These are phyloP conservation scores for crab-eating macaque (Macaca fascicularis) DNA, from an alignment of 2,113 vertebrate genomes.

Conservation along the genomic window T2T-MFA8v1.1 NC_088386.1:20524001-20524500, in stretches of 20 bases:
- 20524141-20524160: conserved; percentile 1
- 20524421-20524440: background rate
- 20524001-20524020: background rate
- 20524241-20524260: background rate
- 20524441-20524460: background rate
- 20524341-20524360: background rate
- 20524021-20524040: background rate
- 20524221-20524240: background rate
- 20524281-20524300: background rate
- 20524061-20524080: background rate
- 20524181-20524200: background rate
- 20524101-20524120: background rate
- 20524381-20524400: background rate
- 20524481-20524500: background rate
- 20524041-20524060: background rate
- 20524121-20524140: background rate
- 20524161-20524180: background rate
- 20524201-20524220: background rate
- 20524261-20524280: background rate
- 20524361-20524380: background rate
- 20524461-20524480: background rate
- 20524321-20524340: background rate
- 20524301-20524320: background rate
- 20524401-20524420: background rate
- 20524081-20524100: conserved; percentile 37